Base-by-base conservation (phyloP, 2,797 vertebrate species). In the Garrulus glandarius region DNA sequence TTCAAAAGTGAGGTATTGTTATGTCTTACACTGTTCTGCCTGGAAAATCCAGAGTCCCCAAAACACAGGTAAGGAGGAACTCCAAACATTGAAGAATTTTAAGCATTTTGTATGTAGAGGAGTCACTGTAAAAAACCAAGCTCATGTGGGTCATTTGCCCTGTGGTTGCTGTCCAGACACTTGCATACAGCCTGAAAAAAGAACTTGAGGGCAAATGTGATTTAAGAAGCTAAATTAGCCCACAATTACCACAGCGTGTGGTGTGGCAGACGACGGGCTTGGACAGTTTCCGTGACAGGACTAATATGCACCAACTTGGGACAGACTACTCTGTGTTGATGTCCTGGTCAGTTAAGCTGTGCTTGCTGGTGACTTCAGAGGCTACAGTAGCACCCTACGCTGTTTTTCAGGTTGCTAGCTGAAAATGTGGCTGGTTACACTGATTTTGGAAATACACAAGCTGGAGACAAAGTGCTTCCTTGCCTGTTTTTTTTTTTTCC, bases 211-310 rank as follows among this genome's bases (percentile, higher is more conserved):
- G 61, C 34, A 94, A 81, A 93, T 84, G n/a, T 87, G 85, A 94
- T 92, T 95, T 84, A 90, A 79, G 90, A 78, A 89, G 36, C n/a
- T 93, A 49, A 95, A 93, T 95, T 84, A 90, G 41, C 59, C 74
- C 5, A 3, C 59, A 92, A 21, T 94, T 92, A 76, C 59, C 18
- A 12, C 47, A 67, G 67, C 0, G 0, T 46, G 80, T 5, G 2
- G 52, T 46, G 44, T 82, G 59, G 87, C 90, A 84, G 85, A 17
- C 4, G 2, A 11, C 57, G 83, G 2, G 2, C 52, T 95, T 88
- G 74, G 88, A 53, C 39, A 44, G 34, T 63, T 86, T 92, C 92
- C 86, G 60, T 49, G 77, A 29, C 82, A 83, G 60, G 80, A 11
- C 22, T 65, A 53, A 69, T n/a, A 76, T 23, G 52, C 59, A 64